phyloP scores from a whole-genome alignment of 2,797 vertebrate species.

The Anomalospiza imberbis region DNA sequence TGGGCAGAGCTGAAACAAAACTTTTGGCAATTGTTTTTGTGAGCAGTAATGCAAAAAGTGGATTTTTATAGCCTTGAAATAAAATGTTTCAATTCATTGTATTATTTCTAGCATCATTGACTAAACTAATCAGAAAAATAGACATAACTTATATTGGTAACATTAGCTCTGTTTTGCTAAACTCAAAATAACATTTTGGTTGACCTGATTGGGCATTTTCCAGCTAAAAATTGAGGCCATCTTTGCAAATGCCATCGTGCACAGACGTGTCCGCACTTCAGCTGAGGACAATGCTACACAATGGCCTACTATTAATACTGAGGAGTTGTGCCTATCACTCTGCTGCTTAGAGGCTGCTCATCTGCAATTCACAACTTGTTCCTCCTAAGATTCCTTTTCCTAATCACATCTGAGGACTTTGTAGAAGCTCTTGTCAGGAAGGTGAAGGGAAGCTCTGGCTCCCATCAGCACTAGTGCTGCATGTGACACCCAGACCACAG shows the following conservation, averaged over 20 bases:
- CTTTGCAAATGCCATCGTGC: neutral
- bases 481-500: neutral
- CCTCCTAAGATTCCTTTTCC: neutral
- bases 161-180: neutral
- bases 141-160: neutral
- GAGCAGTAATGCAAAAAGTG: neutral
- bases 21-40: neutral
- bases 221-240: neutral
- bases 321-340: neutral
- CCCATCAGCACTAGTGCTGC: neutral
- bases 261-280: neutral
- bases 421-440: neutral
- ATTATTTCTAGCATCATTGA: neutral
- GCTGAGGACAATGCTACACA: neutral
- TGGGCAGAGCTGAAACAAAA: constrained; percentile 39
- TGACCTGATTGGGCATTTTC: neutral
- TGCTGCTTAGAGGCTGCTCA: neutral
- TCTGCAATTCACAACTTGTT: neutral
- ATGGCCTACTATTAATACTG: neutral
- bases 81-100: neutral
- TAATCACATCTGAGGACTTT: neutral
- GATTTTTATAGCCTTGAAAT: neutral
- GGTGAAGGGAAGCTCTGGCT: neutral
- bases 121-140: neutral
- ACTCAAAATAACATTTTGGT: neutral